phyloP scores from a whole-genome alignment of 2,888 invertebrate genomes.

The Agelastica alni region DNA sequence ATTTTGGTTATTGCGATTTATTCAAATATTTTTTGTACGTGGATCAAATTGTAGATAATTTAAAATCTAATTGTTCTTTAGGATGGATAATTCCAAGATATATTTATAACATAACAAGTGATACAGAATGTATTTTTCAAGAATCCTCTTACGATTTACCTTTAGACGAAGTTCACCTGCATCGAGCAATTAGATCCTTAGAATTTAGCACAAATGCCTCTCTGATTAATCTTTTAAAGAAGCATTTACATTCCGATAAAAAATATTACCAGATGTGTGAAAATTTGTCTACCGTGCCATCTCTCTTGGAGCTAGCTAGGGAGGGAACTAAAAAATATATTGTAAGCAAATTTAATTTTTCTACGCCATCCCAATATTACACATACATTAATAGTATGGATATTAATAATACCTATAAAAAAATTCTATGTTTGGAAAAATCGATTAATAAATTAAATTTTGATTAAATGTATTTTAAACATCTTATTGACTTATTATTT shows the following conservation, averaged over 20 bases:
- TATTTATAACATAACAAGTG: conserved; percentile 1
- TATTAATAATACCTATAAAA: conserved; percentile 8
- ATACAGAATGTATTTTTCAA: background rate
- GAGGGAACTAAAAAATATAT: conserved; percentile 9
- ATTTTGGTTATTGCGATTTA: conserved; percentile 17
- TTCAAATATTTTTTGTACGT: conserved; percentile 13
- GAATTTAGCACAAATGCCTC: conserved; percentile 3
- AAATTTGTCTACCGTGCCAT: conserved; percentile 5
- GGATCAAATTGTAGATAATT: background rate
- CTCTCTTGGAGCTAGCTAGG: conserved; percentile 13
- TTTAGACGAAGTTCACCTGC: background rate
- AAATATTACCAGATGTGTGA: background rate
- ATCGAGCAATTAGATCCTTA: background rate
- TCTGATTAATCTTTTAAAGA: conserved; percentile 1
- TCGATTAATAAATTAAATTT: too few species aligned
- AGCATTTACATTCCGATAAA: too few species aligned
- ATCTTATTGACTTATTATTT: too few species aligned
- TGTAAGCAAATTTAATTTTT: background rate
- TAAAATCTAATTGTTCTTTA: too few species aligned
- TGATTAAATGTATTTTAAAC: too few species aligned
- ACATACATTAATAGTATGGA: conserved; percentile 11
- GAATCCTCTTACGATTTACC: background rate
- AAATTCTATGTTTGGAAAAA: conserved; percentile 1
- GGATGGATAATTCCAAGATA: conserved; percentile 6
- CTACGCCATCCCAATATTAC: conserved; percentile 7